phyloP scores from a whole-genome alignment of 2,797 vertebrate genomes.

The Podarcis lilfordi region DNA sequence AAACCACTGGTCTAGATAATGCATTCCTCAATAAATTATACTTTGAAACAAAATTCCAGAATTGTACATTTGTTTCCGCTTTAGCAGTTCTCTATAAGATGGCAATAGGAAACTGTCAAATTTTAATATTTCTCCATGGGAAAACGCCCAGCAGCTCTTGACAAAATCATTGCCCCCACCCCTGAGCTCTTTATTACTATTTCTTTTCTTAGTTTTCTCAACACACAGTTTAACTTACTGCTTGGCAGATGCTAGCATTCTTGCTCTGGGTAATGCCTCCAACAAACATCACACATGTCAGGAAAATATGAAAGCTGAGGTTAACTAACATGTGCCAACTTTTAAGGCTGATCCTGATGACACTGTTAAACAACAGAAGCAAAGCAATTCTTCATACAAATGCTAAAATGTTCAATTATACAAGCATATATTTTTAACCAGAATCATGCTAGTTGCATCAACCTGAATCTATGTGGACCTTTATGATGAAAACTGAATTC shows the following conservation, averaged over 20 bases:
- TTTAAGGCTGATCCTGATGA: constrained; percentile 93
- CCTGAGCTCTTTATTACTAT: not conserved
- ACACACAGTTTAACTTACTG: constrained; percentile 84
- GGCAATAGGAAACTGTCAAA: not conserved
- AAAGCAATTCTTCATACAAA: constrained; percentile 43
- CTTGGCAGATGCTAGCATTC: constrained; percentile 91
- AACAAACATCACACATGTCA: constrained; percentile 91
- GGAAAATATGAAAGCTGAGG: constrained; percentile 91
- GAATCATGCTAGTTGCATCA: not conserved
- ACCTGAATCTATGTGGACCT: not conserved
- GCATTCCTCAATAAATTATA: not conserved
- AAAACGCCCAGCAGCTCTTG: not conserved
- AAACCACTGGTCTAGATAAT: not conserved
- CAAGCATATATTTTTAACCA: not conserved
- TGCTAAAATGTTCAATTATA: constrained; percentile 33
- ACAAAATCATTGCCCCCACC: not conserved
- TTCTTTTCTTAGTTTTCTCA: not conserved
- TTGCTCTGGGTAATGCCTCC: constrained; percentile 93
- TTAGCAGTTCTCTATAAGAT: not conserved
- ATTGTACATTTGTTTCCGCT: not conserved
- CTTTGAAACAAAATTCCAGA: not conserved
- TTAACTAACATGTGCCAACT: constrained; percentile 99
- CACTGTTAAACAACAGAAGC: constrained; percentile 75
- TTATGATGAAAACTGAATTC: not conserved
- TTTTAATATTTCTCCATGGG: not conserved